Evolutionary conservation across 2,113 vertebrate genomes (phyloP), one percentile per base, ranked within the genome.

Genomic region (Scomber colias): DNA sequence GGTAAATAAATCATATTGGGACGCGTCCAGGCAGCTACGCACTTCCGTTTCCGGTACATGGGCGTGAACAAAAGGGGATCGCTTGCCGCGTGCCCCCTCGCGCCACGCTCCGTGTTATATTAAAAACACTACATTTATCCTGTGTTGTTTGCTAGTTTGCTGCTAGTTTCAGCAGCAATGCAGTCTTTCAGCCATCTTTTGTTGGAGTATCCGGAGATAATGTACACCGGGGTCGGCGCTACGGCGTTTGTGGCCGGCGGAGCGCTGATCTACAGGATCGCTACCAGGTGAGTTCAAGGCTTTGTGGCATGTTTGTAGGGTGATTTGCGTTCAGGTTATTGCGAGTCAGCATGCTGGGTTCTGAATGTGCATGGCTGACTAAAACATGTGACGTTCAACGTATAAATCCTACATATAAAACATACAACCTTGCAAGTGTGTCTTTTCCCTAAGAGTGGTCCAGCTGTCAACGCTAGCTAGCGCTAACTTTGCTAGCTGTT

Each of bases 211-310:
- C 96, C 95, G 0, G 92, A 94, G 1, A 40, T 95, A 9, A 92
- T 97, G 89, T 96, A 95, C 5, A 95, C 94, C 3, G 95, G 97
- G 50, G 93, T 96, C 8, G 97, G 96, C 45, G 94, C 95, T 14
- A 95, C 97, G 2, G 96, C 95, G 35, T 92, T 95, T 44, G 90
- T 95, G 21, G 94, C 95, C 16, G 97, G 96, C 62, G 97, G 97
- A 72, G 92, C 96, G 73, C 88, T 97, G 17, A 90, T 98, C 15
- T 98, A 96, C 90, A 95, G 91, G 85, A 89, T 97, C 45, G 95
- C 94, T 27, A 95, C 95, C 75, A 96, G 97, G 97, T 97, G 95
- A 83, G 53, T 51, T 73, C 9, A 61, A 1, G 13, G 11, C 40
- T 45, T 24, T 46, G 0, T 56, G 2, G 19, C 8, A 44, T 71